A percentile compares a stretch with the other conserved stretches of the same genome.
phyloP scores from a whole-genome alignment of 2,797 vertebrate species.

The Gymnoscopelus microlampas region DNA sequence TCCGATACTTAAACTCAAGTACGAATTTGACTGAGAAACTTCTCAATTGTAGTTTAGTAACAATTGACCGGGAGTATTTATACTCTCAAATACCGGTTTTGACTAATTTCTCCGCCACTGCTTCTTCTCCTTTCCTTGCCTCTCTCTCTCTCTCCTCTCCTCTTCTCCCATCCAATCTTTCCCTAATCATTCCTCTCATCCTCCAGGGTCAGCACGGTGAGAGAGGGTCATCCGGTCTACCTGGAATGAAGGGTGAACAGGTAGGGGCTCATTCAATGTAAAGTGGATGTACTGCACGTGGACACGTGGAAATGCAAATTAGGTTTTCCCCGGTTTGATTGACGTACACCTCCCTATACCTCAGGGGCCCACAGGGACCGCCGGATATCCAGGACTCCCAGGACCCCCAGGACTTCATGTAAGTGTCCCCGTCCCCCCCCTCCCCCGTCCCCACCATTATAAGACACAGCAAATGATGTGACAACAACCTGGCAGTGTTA shows the following conservation, averaged over 20 bases:
- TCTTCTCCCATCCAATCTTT: constrained; percentile 9
- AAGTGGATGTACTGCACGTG: not conserved
- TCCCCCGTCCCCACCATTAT: too few relatives aligned
- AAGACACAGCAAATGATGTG: too few relatives aligned
- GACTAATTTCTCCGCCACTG: too few relatives aligned
- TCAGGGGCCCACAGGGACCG: constrained; percentile 89
- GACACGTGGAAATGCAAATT: constrained; percentile 30
- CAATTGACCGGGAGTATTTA: too few relatives aligned
- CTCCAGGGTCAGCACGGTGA: constrained; percentile 92
- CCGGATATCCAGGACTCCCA: constrained; percentile 91
- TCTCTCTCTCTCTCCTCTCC: not conserved
- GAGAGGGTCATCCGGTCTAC: constrained; percentile 82
- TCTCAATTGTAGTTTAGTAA: too few relatives aligned
- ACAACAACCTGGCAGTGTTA: constrained; percentile 28
- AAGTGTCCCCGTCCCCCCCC: constrained; percentile 57
- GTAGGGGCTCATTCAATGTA: constrained; percentile 73
- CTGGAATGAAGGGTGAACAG: constrained; percentile 91
- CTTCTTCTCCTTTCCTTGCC: not conserved
- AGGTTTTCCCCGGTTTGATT: constrained; percentile 39
- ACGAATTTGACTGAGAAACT: too few relatives aligned
- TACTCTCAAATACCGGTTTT: too few relatives aligned
- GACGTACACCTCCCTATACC: constrained; percentile 48
- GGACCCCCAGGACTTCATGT: constrained; percentile 92
- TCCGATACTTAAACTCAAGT: too few relatives aligned
- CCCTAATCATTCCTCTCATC: constrained; percentile 49